phyloP scores from a whole-genome alignment of 1,140 invertebrate genomes.

The Acyrthosiphon pisum region DNA sequence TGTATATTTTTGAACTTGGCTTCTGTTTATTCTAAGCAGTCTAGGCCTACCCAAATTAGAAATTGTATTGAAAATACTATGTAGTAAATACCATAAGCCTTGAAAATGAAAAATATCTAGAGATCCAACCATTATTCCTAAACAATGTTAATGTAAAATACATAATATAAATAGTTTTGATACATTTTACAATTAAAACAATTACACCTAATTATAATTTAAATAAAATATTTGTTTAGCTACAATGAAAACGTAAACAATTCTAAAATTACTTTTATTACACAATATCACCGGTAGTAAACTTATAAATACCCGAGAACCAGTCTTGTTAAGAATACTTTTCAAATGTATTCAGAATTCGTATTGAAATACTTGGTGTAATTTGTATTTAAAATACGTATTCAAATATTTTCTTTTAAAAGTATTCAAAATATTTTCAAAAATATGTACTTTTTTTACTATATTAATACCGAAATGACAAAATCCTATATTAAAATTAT shows the following conservation, averaged over 20 bases:
- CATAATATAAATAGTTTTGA: background rate
- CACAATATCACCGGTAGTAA: background rate
- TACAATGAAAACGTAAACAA: background rate
- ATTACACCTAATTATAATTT: background rate
- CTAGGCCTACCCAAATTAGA: background rate
- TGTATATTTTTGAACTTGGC: conserved; percentile 32
- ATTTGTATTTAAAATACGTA: no score
- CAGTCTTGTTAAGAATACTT: no score
- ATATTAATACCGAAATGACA: no score
- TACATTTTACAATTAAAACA: background rate
- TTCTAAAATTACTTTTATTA: background rate
- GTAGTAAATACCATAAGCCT: background rate
- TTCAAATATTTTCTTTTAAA: no score
- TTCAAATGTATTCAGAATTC: no score
- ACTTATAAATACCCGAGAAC: background rate
- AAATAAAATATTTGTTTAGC: background rate
- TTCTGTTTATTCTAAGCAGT: conserved; percentile 15
- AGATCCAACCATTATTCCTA: background rate
- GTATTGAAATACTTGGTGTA: no score
- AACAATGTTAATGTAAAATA: background rate
- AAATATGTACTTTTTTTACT: no score
- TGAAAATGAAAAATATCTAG: background rate
- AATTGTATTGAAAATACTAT: background rate
- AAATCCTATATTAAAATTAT: no score
- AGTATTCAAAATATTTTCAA: no score